Base-by-base conservation (phyloP, 2,113 vertebrate species). In the Ploceus nigricollis region DNA sequence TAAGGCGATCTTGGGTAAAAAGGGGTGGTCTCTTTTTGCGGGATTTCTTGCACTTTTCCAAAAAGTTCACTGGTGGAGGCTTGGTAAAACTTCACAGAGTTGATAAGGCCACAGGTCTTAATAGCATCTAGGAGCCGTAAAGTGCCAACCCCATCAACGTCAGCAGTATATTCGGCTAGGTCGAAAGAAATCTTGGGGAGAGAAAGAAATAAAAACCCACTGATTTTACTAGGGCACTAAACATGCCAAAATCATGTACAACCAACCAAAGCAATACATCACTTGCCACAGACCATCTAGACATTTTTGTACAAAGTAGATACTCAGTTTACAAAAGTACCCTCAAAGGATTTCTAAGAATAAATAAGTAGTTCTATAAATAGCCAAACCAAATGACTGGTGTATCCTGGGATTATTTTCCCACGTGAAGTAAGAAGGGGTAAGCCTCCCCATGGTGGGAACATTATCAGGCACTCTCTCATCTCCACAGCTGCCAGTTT, bases 1-100 rank as follows among this genome's bases (percentile, higher is more conserved):
- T 99, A 99, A 82, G 99, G 99, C 25, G 99, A 99, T 85, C 99
- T 98, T n/a, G 99, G 99, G 96, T 99, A 99, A 97, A 99, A 99
- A 58, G 99, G 99, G 5, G 99, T 99, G 60, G 99, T 99, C 96
- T 99, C 99, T 87, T 98, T 99, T 96, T 99, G 99, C 0, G 99
- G 99, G 90, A 99, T 99, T 98, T 99, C 99, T 97, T 99, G 99
- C 70, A 99, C 99, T 98, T 99, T 99, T 85, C 99, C 99, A 45
- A 98, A 99, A 60, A 99, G 98, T 96, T 99, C 99, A 81, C 99
- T 99, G 71, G 99, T 99, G 61, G 99, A 99, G 80, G 99, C 99
- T 98, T 99, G 99, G 97, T 99, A 99, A 98, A 99, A 99, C 72
- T 98, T 99, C 48, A 99, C 98, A 23, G 96, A 98, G 91, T 97